Percentiles rank a stretch among this genome's conserved stretches.
Evolutionary conservation across 1,140 invertebrate species (phyloP).

Genomic region (Archegozetes longisetosus): DNA sequence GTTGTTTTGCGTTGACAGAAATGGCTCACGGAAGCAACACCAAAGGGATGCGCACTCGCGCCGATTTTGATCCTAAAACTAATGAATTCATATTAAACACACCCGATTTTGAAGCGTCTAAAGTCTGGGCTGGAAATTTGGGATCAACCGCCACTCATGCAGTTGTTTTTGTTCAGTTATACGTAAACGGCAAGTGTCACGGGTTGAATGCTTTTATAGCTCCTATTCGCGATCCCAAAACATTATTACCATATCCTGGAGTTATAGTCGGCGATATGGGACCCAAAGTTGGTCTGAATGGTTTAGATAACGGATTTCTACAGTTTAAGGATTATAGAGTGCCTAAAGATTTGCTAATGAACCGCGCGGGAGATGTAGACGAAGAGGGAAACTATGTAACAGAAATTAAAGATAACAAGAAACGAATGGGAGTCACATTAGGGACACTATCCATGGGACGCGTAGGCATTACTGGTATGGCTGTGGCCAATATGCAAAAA

Average conservation of each 20-base stretch:
- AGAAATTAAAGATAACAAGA: conserved; percentile 13
- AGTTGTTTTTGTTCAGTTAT: conserved; percentile 59
- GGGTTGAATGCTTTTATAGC: conserved; percentile 73
- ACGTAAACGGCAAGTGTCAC: conserved; percentile 57
- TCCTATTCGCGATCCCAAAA: conserved; percentile 57
- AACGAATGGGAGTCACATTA: conserved; percentile 29
- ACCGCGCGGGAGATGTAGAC: conserved; percentile 71
- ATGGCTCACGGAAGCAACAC: conserved; percentile 85
- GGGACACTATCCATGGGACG: conserved; percentile 70
- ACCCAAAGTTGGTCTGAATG: conserved; percentile 69
- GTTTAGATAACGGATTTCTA: conserved; percentile 77
- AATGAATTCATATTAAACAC: conserved; percentile 70
- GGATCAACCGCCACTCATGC: conserved; percentile 72
- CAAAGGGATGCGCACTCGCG: conserved; percentile 71
- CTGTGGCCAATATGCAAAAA: conserved; percentile 46
- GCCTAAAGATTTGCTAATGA: conserved; percentile 60
- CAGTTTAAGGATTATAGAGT: conserved; percentile 71
- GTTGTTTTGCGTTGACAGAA: conserved; percentile 80
- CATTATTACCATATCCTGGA: conserved; percentile 51
- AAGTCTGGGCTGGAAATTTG: conserved; percentile 84
- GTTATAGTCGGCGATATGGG: conserved; percentile 71
- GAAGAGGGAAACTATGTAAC: conserved; percentile 63
- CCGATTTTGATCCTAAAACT: conserved; percentile 58
- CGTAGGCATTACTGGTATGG: conserved; percentile 47
- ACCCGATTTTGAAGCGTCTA: conserved; percentile 81